Evolutionary conservation across 1,140 invertebrate species (phyloP).

Genomic region (Brachionus sp.): DNA sequence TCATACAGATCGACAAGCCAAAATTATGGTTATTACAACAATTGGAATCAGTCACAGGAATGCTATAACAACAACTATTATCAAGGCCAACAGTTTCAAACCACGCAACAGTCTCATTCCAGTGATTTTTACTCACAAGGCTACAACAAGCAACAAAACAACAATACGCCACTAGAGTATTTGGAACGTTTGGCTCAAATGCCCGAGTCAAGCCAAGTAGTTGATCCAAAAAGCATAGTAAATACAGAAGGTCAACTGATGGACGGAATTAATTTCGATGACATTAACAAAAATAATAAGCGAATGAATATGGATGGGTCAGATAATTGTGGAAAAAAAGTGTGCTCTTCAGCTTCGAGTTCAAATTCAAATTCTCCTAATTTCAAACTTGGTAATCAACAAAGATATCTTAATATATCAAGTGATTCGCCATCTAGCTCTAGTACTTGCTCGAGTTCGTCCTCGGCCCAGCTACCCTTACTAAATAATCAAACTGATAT

Average conservation of each 20-base stretch:
- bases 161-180: slow-evolving; percentile 15
- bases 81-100: background rate
- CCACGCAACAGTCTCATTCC: slow-evolving; percentile 11
- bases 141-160: slow-evolving; percentile 11
- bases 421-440: slow-evolving; percentile 28
- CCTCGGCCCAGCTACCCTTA: background rate
- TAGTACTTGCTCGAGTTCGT: background rate
- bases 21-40: background rate
- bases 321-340: background rate
- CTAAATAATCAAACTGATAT: background rate
- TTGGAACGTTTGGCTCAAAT: slow-evolving; percentile 21
- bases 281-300: slow-evolving; percentile 20
- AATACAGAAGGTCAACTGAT: background rate
- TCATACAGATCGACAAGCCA: background rate
- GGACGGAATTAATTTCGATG: background rate
- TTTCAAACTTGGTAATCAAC: background rate
- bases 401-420: background rate
- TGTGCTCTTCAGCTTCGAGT: background rate
- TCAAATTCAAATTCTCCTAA: slow-evolving; percentile 29
- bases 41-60: background rate
- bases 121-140: background rate
- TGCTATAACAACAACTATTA: background rate
- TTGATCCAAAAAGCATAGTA: slow-evolving; percentile 40
- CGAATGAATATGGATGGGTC: background rate
- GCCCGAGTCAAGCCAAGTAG: slow-evolving; percentile 29